These are phyloP conservation scores for Tamias sibiricus DNA, from an alignment of 2,113 vertebrate species.

Conservation along the genomic window DNA sequence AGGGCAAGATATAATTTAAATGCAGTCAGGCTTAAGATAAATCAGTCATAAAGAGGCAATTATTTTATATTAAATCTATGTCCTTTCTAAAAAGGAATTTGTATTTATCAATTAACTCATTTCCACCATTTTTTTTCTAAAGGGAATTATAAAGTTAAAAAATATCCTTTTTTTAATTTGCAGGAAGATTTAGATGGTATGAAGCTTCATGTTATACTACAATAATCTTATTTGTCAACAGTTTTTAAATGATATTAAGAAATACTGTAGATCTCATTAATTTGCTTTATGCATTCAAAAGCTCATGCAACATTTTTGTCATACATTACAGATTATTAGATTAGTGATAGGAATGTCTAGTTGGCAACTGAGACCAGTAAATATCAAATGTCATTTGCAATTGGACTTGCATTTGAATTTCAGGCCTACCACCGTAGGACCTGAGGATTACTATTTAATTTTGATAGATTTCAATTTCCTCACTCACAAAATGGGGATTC, in stretches of 20 bases:
- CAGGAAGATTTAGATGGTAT: slow-evolving; percentile 47
- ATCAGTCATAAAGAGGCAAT: slow-evolving; percentile 73
- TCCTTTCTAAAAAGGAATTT: slow-evolving; percentile 71
- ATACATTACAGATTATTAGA: slow-evolving; percentile 43
- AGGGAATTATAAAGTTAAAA: slow-evolving; percentile 77
- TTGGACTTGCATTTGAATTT: neutral
- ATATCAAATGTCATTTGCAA: slow-evolving; percentile 21
- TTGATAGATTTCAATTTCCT: neutral
- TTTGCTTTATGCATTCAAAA: slow-evolving; percentile 52
- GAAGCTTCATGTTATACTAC: neutral
- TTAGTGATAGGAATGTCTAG: slow-evolving; percentile 35
- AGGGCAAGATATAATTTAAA: slow-evolving; percentile 73
- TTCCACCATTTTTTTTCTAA: slow-evolving; percentile 75
- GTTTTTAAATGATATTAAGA: slow-evolving; percentile 46
- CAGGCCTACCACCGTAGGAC: neutral
- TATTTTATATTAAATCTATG: slow-evolving; percentile 75
- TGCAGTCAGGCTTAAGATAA: slow-evolving; percentile 76
- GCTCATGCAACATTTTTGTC: neutral
- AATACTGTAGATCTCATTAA: slow-evolving; percentile 35
- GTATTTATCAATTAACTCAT: slow-evolving; percentile 77
- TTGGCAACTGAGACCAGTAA: neutral
- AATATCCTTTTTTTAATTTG: slow-evolving; percentile 60
- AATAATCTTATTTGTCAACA: slow-evolving; percentile 37
- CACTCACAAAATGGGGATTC: neutral
- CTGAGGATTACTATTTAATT: neutral